Evolutionary conservation across 1,140 invertebrate species (phyloP), one percentile per base, ranked within the genome.

Genomic region (Psix sp.): DNA sequence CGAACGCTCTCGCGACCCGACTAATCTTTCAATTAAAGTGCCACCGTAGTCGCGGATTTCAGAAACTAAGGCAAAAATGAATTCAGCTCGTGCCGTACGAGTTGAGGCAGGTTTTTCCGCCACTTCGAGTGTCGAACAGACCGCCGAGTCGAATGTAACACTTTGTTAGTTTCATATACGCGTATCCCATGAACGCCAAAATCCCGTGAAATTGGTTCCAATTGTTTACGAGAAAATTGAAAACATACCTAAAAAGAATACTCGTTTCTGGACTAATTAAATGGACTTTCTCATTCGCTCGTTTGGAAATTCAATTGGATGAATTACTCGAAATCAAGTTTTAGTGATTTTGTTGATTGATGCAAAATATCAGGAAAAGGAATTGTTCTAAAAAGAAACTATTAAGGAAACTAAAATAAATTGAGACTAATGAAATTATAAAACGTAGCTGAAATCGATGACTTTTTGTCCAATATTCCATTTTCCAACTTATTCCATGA

Each of bases 11-110:
- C 29, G 15, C 62, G 45, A 51, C 31, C 26, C 33, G 21, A 52
- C 49, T 57, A 60, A 70, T 70, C 54, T 38, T 70, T 70, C 56
- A 70, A 70, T 70, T 70, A 60, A 70, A 45, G 38, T 68, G 36
- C 54, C 54, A 21, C 62, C 24, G 40, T 21, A 54, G 54, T 39
- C 38, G 21, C 20, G 31, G 33, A 54, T 70, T 60, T 46, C 26
- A 54, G n/a, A 51, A 60, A 48, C 26, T 26, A 31, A 16, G 9
- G 20, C 17, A 48, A 6, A 70, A 54, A 46, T 70, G 31, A 11
- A 46, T 54, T 60, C 33, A 52, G 42, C 48, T 60, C 56, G 56
- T 70, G 66, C 56, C 45, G 15, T 57, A 56, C 13, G 9, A 54
- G 51, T 15, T 13, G 20, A 16, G 51, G 35, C 51, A 24, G 16